Conservation (phyloP, 2,888 invertebrate genomes). For the Drosophila pegasa region DNA sequence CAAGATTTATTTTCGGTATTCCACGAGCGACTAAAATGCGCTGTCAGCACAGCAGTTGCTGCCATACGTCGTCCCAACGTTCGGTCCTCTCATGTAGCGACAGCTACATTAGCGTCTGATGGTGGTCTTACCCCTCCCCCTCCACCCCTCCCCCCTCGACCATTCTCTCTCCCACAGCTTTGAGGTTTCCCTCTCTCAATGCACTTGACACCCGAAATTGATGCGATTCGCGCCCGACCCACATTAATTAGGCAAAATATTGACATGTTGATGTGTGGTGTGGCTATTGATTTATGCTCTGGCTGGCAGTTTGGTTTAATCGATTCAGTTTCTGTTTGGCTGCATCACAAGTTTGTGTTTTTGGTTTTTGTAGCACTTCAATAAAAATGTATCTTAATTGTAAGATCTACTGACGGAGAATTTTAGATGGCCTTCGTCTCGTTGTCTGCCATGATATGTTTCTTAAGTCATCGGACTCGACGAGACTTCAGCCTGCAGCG, state of each 20-base stretch:
- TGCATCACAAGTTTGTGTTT: not conserved
- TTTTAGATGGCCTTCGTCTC: not conserved
- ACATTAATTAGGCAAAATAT: slow-evolving; percentile 78
- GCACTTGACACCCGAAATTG: slow-evolving; percentile 77
- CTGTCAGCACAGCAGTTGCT: slow-evolving; percentile 77
- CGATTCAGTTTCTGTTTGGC: slow-evolving; percentile 24
- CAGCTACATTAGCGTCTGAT: slow-evolving; percentile 65
- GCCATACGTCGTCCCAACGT: slow-evolving; percentile 61
- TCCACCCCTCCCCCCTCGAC: too few relatives aligned
- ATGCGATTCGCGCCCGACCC: slow-evolving; percentile 62
- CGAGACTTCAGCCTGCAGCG: slow-evolving; percentile 2
- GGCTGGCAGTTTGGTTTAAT: slow-evolving; percentile 43
- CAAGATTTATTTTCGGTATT: slow-evolving; percentile 79
- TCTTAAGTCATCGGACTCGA: not conserved
- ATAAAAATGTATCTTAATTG: not conserved
- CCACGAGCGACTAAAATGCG: slow-evolving; percentile 71
- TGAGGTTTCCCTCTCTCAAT: slow-evolving; percentile 44
- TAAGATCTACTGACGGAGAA: slow-evolving; percentile 4
- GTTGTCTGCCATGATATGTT: not conserved
- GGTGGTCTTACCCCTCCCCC: slow-evolving; percentile 69
- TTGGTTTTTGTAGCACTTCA: not conserved
- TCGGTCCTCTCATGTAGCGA: slow-evolving; percentile 34
- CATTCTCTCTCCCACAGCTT: too few relatives aligned
- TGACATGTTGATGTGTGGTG: slow-evolving; percentile 65
- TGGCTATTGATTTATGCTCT: slow-evolving; percentile 66